Percentiles rank a stretch among this genome's conserved stretches.
Conservation (phyloP, 2,113 vertebrate genomes). For the Candoia aspera region DNA sequence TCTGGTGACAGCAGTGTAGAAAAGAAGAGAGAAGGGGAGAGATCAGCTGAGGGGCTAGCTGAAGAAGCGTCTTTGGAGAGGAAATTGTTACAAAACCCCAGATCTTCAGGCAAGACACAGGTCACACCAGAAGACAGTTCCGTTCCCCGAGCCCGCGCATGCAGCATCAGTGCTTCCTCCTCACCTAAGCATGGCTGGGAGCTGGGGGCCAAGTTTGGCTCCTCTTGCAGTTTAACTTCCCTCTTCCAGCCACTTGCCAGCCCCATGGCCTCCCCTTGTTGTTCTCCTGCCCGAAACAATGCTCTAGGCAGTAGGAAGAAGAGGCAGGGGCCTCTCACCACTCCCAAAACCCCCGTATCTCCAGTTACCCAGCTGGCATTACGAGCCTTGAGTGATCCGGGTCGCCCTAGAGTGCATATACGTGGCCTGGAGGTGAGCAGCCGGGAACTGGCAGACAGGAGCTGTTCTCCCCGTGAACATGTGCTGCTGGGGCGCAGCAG, state of each 20-base stretch:
- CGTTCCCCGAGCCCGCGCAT: conserved; percentile 41
- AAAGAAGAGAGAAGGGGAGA: neutral
- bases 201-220: conserved; percentile 44
- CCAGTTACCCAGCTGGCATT: neutral
- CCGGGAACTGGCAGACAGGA: conserved; percentile 88
- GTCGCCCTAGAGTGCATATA: conserved; percentile 77
- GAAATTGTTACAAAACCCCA: conserved; percentile 78
- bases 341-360: neutral
- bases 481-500: conserved; percentile 82
- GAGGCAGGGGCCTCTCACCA: neutral
- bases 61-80: conserved; percentile 86
- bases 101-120: conserved; percentile 8
- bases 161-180: conserved; percentile 48
- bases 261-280: conserved; percentile 54
- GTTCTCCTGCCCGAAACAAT: conserved; percentile 53
- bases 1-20: neutral
- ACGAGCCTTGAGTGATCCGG: conserved; percentile 55
- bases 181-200: conserved; percentile 27
- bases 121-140: neutral
- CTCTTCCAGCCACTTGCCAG: conserved; percentile 55
- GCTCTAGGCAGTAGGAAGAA: conserved; percentile 41
- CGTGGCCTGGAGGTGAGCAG: conserved; percentile 91
- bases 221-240: conserved; percentile 65
- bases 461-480: conserved; percentile 84
- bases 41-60: conserved; percentile 67